phyloP scores from a whole-genome alignment of 2,797 vertebrate genomes.

The Peromyscus nudipes region DNA sequence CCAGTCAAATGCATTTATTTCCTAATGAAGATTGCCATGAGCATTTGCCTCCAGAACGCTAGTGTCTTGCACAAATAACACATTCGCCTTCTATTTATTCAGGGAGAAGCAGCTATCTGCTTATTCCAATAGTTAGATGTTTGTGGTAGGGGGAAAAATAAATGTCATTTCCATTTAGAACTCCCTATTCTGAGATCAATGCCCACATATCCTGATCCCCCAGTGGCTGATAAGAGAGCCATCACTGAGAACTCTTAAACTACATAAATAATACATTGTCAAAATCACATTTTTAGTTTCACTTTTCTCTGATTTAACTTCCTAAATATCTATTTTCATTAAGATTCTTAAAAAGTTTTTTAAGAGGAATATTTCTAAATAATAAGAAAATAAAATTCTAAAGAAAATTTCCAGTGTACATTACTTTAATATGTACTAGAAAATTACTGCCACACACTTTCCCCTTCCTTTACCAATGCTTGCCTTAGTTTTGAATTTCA shows the following conservation, averaged over 20 bases:
- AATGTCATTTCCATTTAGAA: slow-evolving; percentile 28
- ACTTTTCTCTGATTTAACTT: slow-evolving; percentile 43
- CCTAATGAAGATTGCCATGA: slow-evolving; percentile 50
- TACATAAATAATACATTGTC: background rate
- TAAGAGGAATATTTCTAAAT: slow-evolving; percentile 27
- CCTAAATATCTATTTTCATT: background rate
- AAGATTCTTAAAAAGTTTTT: background rate
- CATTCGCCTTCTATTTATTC: background rate
- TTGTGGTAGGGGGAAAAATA: background rate
- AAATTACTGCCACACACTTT: background rate
- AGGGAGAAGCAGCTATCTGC: background rate
- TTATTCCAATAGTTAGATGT: slow-evolving; percentile 21
- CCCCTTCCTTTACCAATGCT: background rate
- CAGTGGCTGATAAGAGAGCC: background rate
- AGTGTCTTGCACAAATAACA: slow-evolving; percentile 2
- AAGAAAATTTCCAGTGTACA: background rate
- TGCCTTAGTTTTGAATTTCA: slow-evolving; percentile 12
- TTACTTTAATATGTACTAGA: slow-evolving; percentile 54
- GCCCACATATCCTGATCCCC: background rate
- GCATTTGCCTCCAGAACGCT: slow-evolving; percentile 42
- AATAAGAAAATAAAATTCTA: background rate
- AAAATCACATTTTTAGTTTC: background rate
- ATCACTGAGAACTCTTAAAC: background rate
- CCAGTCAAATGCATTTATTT: slow-evolving; percentile 56
- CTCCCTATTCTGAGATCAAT: background rate